Evolutionary conservation across 2,888 invertebrate genomes (phyloP), one percentile per base, ranked within the genome.

Genomic region (Cheilosia pagana): DNA sequence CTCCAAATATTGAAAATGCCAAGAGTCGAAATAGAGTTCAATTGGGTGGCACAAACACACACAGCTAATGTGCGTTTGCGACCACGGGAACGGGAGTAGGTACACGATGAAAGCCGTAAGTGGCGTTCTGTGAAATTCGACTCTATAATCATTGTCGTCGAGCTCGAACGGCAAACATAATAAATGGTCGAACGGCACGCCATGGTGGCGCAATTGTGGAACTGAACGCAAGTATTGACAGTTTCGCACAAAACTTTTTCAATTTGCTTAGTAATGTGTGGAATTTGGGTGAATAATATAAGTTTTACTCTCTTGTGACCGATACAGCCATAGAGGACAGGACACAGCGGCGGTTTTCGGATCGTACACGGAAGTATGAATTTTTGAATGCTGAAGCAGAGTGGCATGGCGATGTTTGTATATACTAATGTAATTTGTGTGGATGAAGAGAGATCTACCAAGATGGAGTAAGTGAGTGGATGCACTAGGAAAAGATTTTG

Each of bases 261-360:
- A 89, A 89, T 89, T 90, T 89, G 87, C 88, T 88, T 87, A 88
- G 88, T 88, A 89, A 88, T 53, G 45, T 53, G 45, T 72, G 52
- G 57, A 53, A 72, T 71, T 53, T 45, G 16, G 53, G 62, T 63
- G 74, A 19, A 55, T 50, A 2, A 53, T 23, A 4, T 25, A 1
- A 12, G 21, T 12, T 50, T 23, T 5, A 0, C 12, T 23, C 45
- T 45, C 16, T 45, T 7, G 2, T 16, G 16, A 0, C 8, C 45
- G 12, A 39, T 68, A 41, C 52, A 68, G 45, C 55, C 43, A 6
- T 25, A 25, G 5, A 5, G 8, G 28, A 8, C 28, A 7, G 28
- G 7, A 12, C 35, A 35, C 12, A 35, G 12, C 8, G 8, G 31
- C 31, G 8, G 12, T 12, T 3, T 12, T 12, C 35, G 35, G n/a